A percentile compares a stretch with the other conserved stretches of the same genome.
These are phyloP conservation scores for Pinctada fucata DNA, from an alignment of 2,888 invertebrate species.

Conservation along the genomic window DNA sequence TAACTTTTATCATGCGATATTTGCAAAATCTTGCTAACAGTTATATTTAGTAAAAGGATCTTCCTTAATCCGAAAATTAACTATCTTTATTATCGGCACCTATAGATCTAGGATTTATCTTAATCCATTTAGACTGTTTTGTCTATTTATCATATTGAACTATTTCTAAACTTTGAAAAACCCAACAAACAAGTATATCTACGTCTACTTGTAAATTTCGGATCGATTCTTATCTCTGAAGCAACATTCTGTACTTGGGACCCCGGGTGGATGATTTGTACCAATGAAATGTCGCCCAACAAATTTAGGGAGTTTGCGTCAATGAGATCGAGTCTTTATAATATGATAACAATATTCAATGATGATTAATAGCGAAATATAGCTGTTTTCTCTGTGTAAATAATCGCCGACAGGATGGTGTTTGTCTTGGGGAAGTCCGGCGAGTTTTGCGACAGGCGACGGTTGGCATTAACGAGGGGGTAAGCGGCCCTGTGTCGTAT, in stretches of 20 bases:
- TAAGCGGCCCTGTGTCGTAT: background rate
- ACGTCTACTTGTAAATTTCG: background rate
- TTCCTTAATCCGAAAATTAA: constrained; percentile 15
- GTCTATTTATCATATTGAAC: constrained; percentile 25
- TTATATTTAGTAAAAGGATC: background rate
- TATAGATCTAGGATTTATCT: constrained; percentile 16
- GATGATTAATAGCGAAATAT: background rate
- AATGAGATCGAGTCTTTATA: too few species aligned
- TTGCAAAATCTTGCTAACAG: too few species aligned
- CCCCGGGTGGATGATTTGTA: too few species aligned
- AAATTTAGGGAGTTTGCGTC: too few species aligned
- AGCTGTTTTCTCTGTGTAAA: background rate
- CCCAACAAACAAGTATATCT: constrained; percentile 14
- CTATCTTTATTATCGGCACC: constrained; percentile 3
- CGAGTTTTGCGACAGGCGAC: background rate
- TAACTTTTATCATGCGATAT: too few species aligned
- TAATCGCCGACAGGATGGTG: background rate
- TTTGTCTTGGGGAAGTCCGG: background rate
- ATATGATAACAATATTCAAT: background rate
- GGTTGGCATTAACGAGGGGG: background rate
- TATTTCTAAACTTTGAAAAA: constrained; percentile 26
- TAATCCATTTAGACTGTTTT: constrained; percentile 27
- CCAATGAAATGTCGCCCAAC: too few species aligned
- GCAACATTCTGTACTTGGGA: too few species aligned
- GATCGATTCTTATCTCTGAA: too few species aligned